Conservation (phyloP, 2,888 invertebrate species). For the Gastrophysa polygoni region DNA sequence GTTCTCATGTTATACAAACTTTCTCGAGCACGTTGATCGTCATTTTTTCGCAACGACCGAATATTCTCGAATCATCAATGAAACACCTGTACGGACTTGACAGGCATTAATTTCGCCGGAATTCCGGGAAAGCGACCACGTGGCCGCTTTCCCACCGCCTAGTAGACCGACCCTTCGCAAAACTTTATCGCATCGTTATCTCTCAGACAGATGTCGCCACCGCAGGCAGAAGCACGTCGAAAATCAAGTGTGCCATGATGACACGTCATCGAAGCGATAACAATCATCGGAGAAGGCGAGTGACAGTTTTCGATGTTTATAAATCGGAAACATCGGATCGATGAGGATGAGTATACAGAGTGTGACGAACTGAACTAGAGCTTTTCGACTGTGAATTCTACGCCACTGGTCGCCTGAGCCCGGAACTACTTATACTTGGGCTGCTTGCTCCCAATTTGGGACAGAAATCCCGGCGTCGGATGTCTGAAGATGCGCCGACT, state of each 20-base stretch:
- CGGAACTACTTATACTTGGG: neutral
- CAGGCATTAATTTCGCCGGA: no score
- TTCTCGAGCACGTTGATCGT: no score
- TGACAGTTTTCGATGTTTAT: constrained; percentile 9
- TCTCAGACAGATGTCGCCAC: constrained; percentile 42
- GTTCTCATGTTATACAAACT: no score
- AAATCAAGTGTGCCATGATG: constrained; percentile 14
- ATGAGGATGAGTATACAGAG: neutral
- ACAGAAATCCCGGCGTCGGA: neutral
- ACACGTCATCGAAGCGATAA: constrained; percentile 9
- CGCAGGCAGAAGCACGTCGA: constrained; percentile 24
- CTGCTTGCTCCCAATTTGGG: neutral
- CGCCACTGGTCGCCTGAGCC: no score
- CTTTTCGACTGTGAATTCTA: no score
- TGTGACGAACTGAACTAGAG: no score
- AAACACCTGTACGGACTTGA: no score
- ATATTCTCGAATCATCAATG: no score
- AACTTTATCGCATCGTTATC: constrained; percentile 27
- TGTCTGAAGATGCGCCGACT: neutral
- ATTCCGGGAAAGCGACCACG: constrained; percentile 41
- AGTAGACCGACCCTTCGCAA: constrained; percentile 19
- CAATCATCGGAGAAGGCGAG: constrained; percentile 4
- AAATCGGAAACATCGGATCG: neutral
- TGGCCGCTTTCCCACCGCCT: constrained; percentile 40
- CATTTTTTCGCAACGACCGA: no score